Percentiles rank a stretch among this genome's conserved stretches.
These are phyloP conservation scores for Tyria jacobaeae DNA, from an alignment of 2,888 invertebrate species.

Conservation along the genomic window DNA sequence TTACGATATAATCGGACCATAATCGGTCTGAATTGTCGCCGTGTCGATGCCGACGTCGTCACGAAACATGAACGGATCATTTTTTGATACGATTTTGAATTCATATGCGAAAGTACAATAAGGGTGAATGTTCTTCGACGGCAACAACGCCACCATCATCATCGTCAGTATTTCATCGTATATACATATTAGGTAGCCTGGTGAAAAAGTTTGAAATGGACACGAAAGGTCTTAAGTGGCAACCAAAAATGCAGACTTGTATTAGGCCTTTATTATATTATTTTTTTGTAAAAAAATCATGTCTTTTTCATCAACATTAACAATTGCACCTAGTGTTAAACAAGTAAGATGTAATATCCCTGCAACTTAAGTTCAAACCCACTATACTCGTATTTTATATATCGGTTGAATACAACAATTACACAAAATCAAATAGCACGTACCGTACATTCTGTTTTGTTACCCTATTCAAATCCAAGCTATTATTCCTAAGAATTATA, in stretches of 20 bases:
- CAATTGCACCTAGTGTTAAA: too few species aligned
- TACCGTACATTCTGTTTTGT: conserved; percentile 44
- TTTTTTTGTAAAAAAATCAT: too few species aligned
- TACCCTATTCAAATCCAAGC: conserved; percentile 39
- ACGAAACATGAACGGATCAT: conserved; percentile 43
- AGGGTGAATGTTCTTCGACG: background rate
- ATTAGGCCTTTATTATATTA: background rate
- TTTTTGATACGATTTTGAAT: conserved; percentile 19
- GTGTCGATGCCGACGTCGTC: too few species aligned
- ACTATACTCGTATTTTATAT: background rate
- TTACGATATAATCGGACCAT: conserved; percentile 67
- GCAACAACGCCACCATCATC: background rate
- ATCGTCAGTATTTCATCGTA: background rate
- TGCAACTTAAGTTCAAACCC: too few species aligned
- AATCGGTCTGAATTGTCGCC: conserved; percentile 42
- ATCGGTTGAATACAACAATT: conserved; percentile 14
- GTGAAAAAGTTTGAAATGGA: background rate
- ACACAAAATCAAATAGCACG: conserved; percentile 40
- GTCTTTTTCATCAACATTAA: too few species aligned
- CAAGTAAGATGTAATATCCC: too few species aligned
- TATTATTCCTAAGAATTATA: conserved; percentile 52
- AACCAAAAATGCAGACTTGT: background rate
- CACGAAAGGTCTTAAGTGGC: background rate
- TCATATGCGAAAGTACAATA: background rate
- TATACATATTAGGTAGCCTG: too few species aligned